These are phyloP conservation scores for Acanthiza pusilla DNA, from an alignment of 2,797 vertebrate species.

Conservation along the genomic window DNA sequence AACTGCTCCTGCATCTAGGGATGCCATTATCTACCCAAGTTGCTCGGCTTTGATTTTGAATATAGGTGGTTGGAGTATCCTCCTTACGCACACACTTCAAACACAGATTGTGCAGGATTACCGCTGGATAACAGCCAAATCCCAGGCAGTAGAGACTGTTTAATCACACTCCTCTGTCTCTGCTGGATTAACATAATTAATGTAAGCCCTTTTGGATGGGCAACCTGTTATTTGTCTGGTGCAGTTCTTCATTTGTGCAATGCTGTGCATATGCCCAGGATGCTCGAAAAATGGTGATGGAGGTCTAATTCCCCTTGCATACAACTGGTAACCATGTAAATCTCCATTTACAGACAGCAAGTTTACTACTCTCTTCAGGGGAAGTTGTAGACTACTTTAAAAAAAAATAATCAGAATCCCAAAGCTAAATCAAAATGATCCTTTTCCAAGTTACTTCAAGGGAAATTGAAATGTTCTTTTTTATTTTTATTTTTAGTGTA, in stretches of 20 bases:
- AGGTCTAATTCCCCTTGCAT: neutral
- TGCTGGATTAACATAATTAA: slow-evolving; percentile 63
- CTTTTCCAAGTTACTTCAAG: neutral
- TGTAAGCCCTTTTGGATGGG: slow-evolving; percentile 41
- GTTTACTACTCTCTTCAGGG: neutral
- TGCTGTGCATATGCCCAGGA: neutral
- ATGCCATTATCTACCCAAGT: neutral
- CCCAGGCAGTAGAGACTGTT: slow-evolving; percentile 23
- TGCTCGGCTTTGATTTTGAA: neutral
- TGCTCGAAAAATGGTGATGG: neutral
- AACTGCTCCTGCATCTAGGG: neutral
- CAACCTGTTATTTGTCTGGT: slow-evolving; percentile 30
- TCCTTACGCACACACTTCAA: neutral
- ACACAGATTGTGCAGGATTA: slow-evolving; percentile 46
- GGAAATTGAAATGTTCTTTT: neutral
- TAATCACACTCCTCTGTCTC: slow-evolving; percentile 60
- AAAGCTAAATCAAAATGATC: neutral
- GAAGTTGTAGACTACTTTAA: neutral
- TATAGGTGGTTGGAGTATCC: neutral
- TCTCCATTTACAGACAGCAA: neutral
- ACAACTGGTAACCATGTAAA: neutral
- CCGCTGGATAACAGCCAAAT: slow-evolving; percentile 11
- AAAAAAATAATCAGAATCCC: neutral
- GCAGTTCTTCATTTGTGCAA: neutral
- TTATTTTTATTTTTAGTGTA: neutral